phyloP scores from a whole-genome alignment of 2,888 invertebrate species.

The Pyrrhia umbra region DNA sequence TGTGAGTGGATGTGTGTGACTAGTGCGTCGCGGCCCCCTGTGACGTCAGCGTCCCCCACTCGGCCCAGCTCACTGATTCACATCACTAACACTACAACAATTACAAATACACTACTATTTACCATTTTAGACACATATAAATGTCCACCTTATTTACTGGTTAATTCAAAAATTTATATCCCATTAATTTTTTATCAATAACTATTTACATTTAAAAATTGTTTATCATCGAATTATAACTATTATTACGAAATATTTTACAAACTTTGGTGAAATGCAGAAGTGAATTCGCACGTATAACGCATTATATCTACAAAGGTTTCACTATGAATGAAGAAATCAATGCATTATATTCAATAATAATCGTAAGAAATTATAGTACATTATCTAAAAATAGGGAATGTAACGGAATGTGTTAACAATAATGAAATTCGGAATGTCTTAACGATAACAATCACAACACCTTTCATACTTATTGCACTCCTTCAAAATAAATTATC shows the following conservation, averaged over 20 bases:
- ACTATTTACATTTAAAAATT: conserved; percentile 89
- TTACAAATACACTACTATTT: conserved; percentile 89
- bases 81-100: conserved; percentile 89
- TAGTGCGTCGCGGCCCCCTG: conserved; percentile 84
- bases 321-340: conserved; percentile 71
- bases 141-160: conserved; percentile 83
- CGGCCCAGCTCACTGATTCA: conserved; percentile 79
- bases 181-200: conserved; percentile 80
- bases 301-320: conserved; percentile 81
- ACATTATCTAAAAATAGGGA: conserved; percentile 74
- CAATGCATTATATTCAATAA: conserved; percentile 59
- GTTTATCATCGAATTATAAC: conserved; percentile 87
- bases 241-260: conserved; percentile 89
- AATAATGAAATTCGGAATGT: conserved; percentile 78
- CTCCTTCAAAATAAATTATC: conserved; percentile 88
- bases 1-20: conserved; percentile 75
- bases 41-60: conserved; percentile 70
- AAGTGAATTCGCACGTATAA: conserved; percentile 85
- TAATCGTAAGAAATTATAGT: conserved; percentile 63
- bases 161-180: conserved; percentile 84
- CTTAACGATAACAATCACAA: conserved; percentile 88
- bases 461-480: conserved; percentile 89
- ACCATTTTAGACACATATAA: conserved; percentile 87
- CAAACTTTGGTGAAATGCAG: conserved; percentile 90
- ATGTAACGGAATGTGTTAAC: conserved; percentile 87